Conservation (phyloP, 30 jellyfish, hydroid and myxozoan species). For the Cassiopea xamachana region DNA sequence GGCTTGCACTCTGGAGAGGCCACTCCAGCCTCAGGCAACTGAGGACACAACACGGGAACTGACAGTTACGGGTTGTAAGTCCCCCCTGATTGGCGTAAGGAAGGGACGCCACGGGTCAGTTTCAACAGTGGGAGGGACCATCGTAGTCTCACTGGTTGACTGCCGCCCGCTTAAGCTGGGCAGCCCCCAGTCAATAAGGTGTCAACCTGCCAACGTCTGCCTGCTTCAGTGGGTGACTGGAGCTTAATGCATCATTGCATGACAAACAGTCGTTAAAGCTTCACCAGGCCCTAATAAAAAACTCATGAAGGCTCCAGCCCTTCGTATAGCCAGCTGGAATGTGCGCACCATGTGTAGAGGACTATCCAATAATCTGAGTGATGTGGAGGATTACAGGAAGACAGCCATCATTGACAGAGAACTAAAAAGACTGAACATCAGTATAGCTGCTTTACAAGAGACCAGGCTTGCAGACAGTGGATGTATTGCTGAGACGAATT, state of each 20-base stretch:
- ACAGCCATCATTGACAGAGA: constrained; percentile 9
- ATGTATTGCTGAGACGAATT: neutral
- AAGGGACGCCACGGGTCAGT: constrained; percentile 33
- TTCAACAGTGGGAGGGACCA: constrained; percentile 12
- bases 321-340: neutral
- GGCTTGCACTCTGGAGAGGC: constrained; percentile 57
- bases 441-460: constrained; percentile 21
- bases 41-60: constrained; percentile 39
- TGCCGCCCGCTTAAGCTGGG: constrained; percentile 28
- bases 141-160: constrained; percentile 27
- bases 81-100: neutral
- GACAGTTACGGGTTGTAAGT: constrained; percentile 35
- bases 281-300: neutral
- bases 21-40: constrained; percentile 18
- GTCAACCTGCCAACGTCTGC: constrained; percentile 15
- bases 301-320: neutral
- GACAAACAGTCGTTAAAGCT: neutral
- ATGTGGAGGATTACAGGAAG: neutral
- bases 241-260: neutral
- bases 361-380: neutral
- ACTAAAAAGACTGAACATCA: neutral
- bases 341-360: neutral
- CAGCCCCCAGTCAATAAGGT: constrained; percentile 29
- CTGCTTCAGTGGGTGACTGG: neutral
- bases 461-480: constrained; percentile 37